Evolutionary conservation across 2,113 vertebrate genomes (phyloP).

Genomic region (Esox niger): DNA sequence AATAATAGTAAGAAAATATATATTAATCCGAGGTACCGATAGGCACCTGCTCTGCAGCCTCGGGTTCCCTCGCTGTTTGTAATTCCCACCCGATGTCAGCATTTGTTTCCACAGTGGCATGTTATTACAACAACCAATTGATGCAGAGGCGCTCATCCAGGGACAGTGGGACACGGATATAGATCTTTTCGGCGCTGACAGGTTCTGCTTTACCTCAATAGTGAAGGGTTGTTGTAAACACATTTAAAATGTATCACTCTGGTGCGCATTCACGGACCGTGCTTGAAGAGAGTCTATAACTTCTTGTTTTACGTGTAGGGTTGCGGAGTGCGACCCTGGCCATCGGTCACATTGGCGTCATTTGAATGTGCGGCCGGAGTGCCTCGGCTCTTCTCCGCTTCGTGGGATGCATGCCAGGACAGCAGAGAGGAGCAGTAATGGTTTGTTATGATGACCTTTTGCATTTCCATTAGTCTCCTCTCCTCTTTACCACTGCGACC

Average conservation of each 20-base stretch:
- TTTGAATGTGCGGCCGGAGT: slow-evolving; percentile 85
- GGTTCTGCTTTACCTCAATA: slow-evolving; percentile 51
- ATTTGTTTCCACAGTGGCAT: slow-evolving; percentile 20
- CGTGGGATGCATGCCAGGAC: slow-evolving; percentile 77
- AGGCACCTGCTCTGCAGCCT: no score
- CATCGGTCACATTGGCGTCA: slow-evolving; percentile 79
- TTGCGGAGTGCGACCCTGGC: slow-evolving; percentile 70
- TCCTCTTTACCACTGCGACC: slow-evolving; percentile 47
- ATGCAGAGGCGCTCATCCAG: slow-evolving; percentile 8
- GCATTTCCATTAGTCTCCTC: slow-evolving; percentile 92
- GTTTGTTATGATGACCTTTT: slow-evolving; percentile 96
- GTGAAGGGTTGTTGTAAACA: slow-evolving; percentile 15
- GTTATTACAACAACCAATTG: slow-evolving; percentile 17
- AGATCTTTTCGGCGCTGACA: slow-evolving; percentile 11
- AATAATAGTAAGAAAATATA: no score
- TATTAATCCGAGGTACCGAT: no score
- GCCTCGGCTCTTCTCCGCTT: slow-evolving; percentile 62
- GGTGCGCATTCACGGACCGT: not conserved
- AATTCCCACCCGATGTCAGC: slow-evolving; percentile 17
- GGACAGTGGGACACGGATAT: slow-evolving; percentile 1
- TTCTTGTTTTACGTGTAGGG: slow-evolving; percentile 52
- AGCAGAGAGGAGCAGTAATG: slow-evolving; percentile 79
- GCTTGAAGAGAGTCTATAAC: not conserved
- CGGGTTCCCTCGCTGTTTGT: not conserved
- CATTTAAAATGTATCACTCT: not conserved